Evolutionary conservation across 53 echinoderm and acorn worm species (phyloP).

Genomic region (Paracentrotus lividus): DNA sequence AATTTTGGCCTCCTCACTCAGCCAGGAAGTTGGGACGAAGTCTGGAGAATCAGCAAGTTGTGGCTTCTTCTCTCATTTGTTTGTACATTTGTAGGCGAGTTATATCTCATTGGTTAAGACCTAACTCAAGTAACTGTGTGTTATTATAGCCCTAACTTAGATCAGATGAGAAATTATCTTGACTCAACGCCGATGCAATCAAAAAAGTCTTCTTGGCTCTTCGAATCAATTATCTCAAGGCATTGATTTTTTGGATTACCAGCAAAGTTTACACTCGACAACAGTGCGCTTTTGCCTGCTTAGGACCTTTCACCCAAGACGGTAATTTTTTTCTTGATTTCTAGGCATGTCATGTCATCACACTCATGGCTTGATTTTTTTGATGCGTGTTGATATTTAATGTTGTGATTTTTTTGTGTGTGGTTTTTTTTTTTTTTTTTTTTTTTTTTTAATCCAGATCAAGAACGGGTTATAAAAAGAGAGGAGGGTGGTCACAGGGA

Average conservation of each 20-base stretch:
- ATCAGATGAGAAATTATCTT: slow-evolving; percentile 37
- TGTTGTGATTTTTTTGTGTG: too few relatives aligned
- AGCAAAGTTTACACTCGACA: slow-evolving; percentile 42
- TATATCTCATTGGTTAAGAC: background rate
- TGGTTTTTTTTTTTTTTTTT: too few relatives aligned
- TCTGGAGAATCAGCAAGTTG: background rate
- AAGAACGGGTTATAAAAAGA: too few relatives aligned
- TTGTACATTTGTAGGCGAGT: background rate
- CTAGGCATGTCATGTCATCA: too few relatives aligned
- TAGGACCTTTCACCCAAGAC: slow-evolving; percentile 42
- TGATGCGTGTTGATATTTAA: too few relatives aligned
- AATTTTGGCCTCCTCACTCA: too few relatives aligned
- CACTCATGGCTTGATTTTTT: too few relatives aligned
- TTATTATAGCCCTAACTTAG: background rate
- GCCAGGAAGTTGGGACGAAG: background rate
- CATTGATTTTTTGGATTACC: slow-evolving; percentile 61
- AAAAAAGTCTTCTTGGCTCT: background rate
- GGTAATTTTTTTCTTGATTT: slow-evolving; percentile 19
- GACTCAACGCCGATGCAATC: slow-evolving; percentile 44
- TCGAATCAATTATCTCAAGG: slow-evolving; percentile 5
- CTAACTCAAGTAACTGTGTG: background rate
- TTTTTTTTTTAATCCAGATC: too few relatives aligned
- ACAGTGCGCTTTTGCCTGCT: background rate
- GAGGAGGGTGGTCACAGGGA: background rate
- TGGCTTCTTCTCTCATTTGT: too few relatives aligned